Evolutionary conservation across 2,113 vertebrate genomes (phyloP), one percentile per base, ranked within the genome.

Genomic region (Eulemur macaco): DNA sequence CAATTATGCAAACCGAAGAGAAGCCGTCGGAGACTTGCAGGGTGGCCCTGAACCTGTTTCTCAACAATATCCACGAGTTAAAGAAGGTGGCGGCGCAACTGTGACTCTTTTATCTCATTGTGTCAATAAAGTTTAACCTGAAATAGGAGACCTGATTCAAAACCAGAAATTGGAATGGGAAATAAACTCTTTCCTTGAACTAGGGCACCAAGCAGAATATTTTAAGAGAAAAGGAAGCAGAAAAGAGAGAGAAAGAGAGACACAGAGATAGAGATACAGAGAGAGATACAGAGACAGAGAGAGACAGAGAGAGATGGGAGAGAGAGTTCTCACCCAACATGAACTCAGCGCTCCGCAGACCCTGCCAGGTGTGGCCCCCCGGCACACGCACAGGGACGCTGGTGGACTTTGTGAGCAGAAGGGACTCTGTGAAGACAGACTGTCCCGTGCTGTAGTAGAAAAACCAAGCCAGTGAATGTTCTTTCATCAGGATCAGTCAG

Each of bases 51-150:
- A 66, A 47, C 9, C 3, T 3, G 4, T 77, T 54, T 66, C 14
- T 42, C 2, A 5, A 42, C 29, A 5, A 1, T 0, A 1, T 6
- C 15, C 23, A 14, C 9, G n/a, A 47, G 50, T 5, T 20, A 2
- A 39, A 37, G 54, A 45, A 21, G 58, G 29, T 2, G 12, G 52
- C 42, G 9, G 3, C 5, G 47, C 15, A 18, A 50, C 50, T 6
- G 1, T 0, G 4, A 3, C 2, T 6, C 47, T 31, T 58, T 66
- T 80, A n/a, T 25, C 42, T 60, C 17, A 4, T 31, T 68, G 34
- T 23, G 14, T 39, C 52, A n/a, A 66, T 45, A 47, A 74, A 74
- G 54, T 63, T 15, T 58, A 45, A 45, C 39, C 56, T 66, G 81
- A 81, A 31, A 37, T 29, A 18, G 20, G 50, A 93, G 29, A 73